Base-by-base conservation (phyloP, 2,888 invertebrate genomes). In the Coelinius sp. region DNA sequence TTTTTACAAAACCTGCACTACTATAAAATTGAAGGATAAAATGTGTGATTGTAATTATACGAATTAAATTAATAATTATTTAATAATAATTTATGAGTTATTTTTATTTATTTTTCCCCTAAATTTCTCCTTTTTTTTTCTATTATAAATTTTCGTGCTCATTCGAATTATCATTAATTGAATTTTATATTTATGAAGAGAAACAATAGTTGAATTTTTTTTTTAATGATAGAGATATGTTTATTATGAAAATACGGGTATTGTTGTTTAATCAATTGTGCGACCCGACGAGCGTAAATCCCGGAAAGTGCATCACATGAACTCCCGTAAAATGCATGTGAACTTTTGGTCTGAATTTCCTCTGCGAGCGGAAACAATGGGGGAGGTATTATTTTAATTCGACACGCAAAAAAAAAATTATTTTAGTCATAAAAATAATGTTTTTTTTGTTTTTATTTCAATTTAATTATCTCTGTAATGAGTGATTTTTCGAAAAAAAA, bases 11-110 rank as follows among this genome's bases (percentile, higher is more conserved):
- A 27, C 7, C 46, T 27, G 27, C 31, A 56, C 25, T 10, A 59
- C 10, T n/a, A 59, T 17, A 31, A 59, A 59, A 25, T 59, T 59
- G 35, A 35, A 35, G 27, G 46, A 31, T 80, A 82, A 81, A 78
- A 79, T 78, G 80, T 85, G 84, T 85, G 85, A 85, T 83, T 84
- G 81, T 85, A 83, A 85, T 80, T 83, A 79, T 82, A 73, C 81
- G 77, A n/a, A 82, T 82, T 82, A 78, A 82, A 85, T 82, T 77
- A 75, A 76, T 71, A 78, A 74, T 76, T 84, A 84, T 84, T 85
- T 85, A 84, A 84, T 81, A 71, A 7, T 25, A 44, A 38, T 59
- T 44, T 14, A 27, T 59, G 38, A 59, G 17, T 27, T 27, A 31
- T 56, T 17, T 56, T 14, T n/a, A n/a, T n/a, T n/a, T n/a, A n/a